Percentiles rank a stretch among this genome's conserved stretches.
Evolutionary conservation across 2,113 vertebrate species (phyloP).

Genomic region (Callocephalon fimbriatum): DNA sequence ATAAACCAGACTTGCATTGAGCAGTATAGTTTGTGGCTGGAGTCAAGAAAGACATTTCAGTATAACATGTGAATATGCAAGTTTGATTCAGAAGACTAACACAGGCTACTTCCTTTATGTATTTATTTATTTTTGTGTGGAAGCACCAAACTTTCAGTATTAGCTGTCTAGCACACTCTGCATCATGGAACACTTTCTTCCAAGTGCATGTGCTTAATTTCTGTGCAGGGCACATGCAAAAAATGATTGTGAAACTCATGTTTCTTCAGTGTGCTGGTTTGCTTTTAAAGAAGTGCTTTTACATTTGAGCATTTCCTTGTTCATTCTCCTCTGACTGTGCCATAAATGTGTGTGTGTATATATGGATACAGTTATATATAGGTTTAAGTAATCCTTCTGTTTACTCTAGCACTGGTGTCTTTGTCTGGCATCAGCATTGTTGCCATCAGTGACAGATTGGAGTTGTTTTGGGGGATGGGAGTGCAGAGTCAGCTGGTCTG

Average conservation of each 20-base stretch:
- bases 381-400: conserved; percentile 62
- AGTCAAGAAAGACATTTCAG: background rate
- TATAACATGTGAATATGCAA: background rate
- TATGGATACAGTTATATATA: conserved; percentile 18
- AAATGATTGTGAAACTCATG: background rate
- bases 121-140: background rate
- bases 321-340: background rate
- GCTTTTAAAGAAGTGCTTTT: background rate
- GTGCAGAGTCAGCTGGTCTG: conserved; percentile 53
- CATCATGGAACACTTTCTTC: background rate
- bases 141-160: background rate
- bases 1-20: background rate
- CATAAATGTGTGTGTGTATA: background rate
- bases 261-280: background rate
- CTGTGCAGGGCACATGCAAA: background rate
- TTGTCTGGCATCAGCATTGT: conserved; percentile 58
- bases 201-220: background rate
- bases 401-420: conserved; percentile 27
- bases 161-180: background rate
- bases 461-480: conserved; percentile 44
- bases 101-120: background rate
- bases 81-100: background rate
- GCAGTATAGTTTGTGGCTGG: background rate
- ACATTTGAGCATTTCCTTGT: background rate
- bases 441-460: conserved; percentile 53